Percentiles rank a stretch among this genome's conserved stretches.
Conservation (phyloP, 2,888 invertebrate genomes). For the Noctuana brunneofusca region DNA sequence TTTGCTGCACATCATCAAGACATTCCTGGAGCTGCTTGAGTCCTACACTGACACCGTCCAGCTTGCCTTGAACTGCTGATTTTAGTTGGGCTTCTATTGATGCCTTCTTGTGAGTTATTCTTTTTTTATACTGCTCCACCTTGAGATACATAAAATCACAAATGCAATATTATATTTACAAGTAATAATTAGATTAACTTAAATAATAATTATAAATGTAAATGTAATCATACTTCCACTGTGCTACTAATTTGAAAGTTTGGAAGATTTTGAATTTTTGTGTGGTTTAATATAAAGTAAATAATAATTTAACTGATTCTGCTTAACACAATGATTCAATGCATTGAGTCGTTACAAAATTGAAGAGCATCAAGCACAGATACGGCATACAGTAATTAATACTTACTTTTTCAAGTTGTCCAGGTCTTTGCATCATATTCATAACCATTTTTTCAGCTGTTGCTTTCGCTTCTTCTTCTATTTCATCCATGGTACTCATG, state of each 20-base stretch:
- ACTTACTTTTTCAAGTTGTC: constrained; percentile 94
- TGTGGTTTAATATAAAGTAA: too few species aligned
- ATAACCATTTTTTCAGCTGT: constrained; percentile 93
- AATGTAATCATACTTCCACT: too few species aligned
- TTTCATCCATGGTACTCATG: constrained; percentile 84
- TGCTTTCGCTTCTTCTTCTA: constrained; percentile 90
- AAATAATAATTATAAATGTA: too few species aligned
- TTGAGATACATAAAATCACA: constrained; percentile 44
- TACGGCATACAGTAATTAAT: too few species aligned
- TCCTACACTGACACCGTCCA: constrained; percentile 97
- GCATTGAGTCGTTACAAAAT: too few species aligned
- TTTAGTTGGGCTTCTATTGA: constrained; percentile 97
- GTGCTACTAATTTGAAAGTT: background rate
- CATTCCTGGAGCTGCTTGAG: constrained; percentile 94
- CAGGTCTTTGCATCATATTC: constrained; percentile 96
- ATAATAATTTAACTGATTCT: too few species aligned
- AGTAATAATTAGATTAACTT: too few species aligned
- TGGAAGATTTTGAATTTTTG: too few species aligned
- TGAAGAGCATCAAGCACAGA: too few species aligned
- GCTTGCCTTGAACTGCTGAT: constrained; percentile 98
- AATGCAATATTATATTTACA: background rate
- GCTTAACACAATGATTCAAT: too few species aligned
- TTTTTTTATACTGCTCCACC: constrained; percentile 90
- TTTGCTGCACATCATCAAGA: constrained; percentile 91
- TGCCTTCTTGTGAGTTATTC: constrained; percentile 90